Conservation (phyloP, 1,140 invertebrate species). For the Ostrea denselamellosa region DNA sequence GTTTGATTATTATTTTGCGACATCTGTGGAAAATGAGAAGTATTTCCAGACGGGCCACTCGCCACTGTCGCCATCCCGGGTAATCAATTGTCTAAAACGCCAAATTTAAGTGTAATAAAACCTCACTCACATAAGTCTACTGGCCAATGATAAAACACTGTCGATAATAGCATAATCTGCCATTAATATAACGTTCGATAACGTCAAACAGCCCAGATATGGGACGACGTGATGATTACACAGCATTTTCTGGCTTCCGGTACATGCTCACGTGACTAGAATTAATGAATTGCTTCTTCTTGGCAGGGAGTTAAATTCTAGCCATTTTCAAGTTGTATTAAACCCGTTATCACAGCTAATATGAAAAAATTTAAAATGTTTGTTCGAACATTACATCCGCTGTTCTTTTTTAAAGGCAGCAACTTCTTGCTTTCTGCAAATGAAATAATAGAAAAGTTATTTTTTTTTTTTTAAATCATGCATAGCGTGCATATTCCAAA, state of each 20-base stretch:
- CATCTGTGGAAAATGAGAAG: not conserved
- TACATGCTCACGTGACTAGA: constrained; percentile 21
- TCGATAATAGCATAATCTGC: constrained; percentile 16
- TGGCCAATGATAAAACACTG: constrained; percentile 28
- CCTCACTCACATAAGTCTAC: constrained; percentile 14
- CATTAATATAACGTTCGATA: constrained; percentile 24
- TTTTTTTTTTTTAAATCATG: no score
- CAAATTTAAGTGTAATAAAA: constrained; percentile 37
- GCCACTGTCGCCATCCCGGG: not conserved
- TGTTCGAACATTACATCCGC: not conserved
- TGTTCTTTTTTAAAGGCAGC: not conserved
- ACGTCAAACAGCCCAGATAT: not conserved
- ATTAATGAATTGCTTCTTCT: not conserved
- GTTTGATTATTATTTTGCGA: constrained; percentile 25
- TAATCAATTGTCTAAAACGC: constrained; percentile 2
- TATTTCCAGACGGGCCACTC: not conserved
- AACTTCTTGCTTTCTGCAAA: not conserved
- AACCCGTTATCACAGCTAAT: constrained; percentile 8
- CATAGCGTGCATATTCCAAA: no score
- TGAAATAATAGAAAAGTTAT: not conserved
- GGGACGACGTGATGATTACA: not conserved
- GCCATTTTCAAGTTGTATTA: constrained; percentile 23
- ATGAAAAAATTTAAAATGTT: not conserved
- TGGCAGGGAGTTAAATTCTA: not conserved
- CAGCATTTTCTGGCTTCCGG: constrained; percentile 9